Evolutionary conservation across 53 echinoderm and acorn worm genomes (phyloP).

Genomic region (Holothuria scabra): DNA sequence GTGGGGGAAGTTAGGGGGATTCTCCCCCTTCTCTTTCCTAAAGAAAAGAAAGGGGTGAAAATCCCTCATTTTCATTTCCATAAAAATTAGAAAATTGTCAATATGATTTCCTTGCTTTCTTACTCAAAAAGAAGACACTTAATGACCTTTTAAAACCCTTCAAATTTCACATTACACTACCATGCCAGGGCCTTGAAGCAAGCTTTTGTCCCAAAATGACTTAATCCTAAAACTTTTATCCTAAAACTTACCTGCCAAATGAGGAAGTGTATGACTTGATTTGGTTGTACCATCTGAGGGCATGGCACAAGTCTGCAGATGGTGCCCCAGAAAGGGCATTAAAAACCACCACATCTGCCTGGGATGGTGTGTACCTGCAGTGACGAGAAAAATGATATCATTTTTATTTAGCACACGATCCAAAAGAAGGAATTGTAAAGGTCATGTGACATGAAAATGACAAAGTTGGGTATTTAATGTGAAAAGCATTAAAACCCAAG

Average conservation of each 20-base stretch:
- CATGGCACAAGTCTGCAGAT: conserved; percentile 73
- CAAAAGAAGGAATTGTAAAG: too few species aligned
- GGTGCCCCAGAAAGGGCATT: conserved; percentile 76
- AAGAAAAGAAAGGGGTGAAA: neutral
- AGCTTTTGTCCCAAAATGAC: too few species aligned
- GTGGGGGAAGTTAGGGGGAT: neutral
- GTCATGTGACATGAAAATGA: too few species aligned
- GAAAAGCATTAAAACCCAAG: too few species aligned
- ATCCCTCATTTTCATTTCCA: too few species aligned
- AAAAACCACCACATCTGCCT: conserved; percentile 93
- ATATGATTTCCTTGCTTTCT: too few species aligned
- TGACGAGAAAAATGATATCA: neutral
- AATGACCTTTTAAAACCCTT: too few species aligned
- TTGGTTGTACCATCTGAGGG: conserved; percentile 94
- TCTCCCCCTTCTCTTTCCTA: neutral
- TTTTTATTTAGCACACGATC: neutral
- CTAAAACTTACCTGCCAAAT: conserved; percentile 77
- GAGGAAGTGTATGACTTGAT: conserved; percentile 82
- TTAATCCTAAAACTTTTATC: too few species aligned
- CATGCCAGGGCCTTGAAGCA: too few species aligned
- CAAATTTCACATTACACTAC: too few species aligned
- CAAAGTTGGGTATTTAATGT: too few species aligned
- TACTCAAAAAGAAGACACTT: neutral
- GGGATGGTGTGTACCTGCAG: conserved; percentile 84
- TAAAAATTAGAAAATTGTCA: too few species aligned